Percentiles rank a stretch among this genome's conserved stretches.
phyloP scores from a whole-genome alignment of 2,113 vertebrate species.

The Gallinago undulata region DNA sequence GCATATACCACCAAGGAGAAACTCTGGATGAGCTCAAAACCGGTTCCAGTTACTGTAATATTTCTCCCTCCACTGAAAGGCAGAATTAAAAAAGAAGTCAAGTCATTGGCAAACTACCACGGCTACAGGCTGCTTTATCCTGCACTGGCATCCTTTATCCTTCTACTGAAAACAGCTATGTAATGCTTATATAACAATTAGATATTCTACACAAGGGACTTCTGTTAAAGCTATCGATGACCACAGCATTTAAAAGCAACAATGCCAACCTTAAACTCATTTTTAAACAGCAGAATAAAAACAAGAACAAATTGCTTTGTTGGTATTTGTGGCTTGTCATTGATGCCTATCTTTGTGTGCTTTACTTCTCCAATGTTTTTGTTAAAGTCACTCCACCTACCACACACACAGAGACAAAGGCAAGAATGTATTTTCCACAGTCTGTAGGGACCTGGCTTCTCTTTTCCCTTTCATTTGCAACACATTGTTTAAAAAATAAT shows the following conservation, averaged over 20 bases:
- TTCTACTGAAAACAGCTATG: neutral
- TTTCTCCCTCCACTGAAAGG: conserved; percentile 87
- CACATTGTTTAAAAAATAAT: conserved; percentile 19
- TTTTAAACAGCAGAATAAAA: neutral
- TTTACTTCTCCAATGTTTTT: neutral
- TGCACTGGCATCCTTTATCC: neutral
- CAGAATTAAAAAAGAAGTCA: conserved; percentile 22
- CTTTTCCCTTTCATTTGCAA: conserved; percentile 1
- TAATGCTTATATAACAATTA: neutral
- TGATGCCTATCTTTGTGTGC: neutral
- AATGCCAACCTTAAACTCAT: neutral
- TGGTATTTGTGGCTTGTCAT: neutral
- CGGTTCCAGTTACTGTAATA: conserved; percentile 82
- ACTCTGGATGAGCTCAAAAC: conserved; percentile 88
- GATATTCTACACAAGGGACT: neutral
- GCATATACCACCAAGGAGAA: conserved; percentile 83
- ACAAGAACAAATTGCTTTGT: neutral
- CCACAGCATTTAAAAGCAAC: neutral
- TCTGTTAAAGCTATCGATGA: neutral
- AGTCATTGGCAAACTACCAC: neutral
- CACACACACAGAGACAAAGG: neutral
- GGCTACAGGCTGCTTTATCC: neutral
- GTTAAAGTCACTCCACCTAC: neutral
- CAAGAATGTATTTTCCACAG: neutral
- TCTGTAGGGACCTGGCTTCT: neutral